phyloP scores from a whole-genome alignment of 2,888 invertebrate genomes.

The Alloscopus bannaensis region DNA sequence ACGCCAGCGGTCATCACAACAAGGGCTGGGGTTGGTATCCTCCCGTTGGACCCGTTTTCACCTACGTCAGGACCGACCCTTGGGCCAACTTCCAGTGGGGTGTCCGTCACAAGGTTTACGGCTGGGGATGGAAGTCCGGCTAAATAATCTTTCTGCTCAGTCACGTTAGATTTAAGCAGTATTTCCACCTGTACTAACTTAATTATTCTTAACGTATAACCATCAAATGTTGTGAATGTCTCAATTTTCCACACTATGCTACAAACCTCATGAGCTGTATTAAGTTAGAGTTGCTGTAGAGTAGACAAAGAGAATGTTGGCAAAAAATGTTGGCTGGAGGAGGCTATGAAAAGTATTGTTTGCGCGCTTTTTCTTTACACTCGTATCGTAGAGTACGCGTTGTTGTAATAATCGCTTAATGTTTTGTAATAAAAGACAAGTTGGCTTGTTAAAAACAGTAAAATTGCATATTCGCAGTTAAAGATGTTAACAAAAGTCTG shows the following conservation, averaged over 20 bases:
- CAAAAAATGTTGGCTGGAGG: too few relatives aligned
- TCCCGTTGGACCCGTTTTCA: constrained; percentile 71
- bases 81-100: constrained; percentile 72
- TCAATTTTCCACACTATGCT: neutral
- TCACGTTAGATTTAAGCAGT: neutral
- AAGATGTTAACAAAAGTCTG: too few relatives aligned
- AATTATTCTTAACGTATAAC: neutral
- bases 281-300: neutral
- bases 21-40: constrained; percentile 57
- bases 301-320: too few relatives aligned
- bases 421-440: too few relatives aligned
- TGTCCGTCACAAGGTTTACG: constrained; percentile 68
- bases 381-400: too few relatives aligned
- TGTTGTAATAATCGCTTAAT: too few relatives aligned
- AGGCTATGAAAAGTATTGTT: too few relatives aligned
- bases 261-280: constrained; percentile 16
- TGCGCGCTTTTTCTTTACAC: too few relatives aligned
- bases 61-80: constrained; percentile 71
- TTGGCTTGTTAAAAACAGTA: too few relatives aligned
- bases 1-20: constrained; percentile 34
- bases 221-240: constrained; percentile 4
- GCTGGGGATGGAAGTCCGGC: constrained; percentile 68
- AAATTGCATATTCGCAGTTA: too few relatives aligned
- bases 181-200: neutral
- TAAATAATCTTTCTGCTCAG: constrained; percentile 16